A percentile compares a stretch with the other conserved stretches of the same genome.
These are phyloP conservation scores for Diadromus collaris DNA, from an alignment of 2,888 invertebrate species.

Conservation along the genomic window DNA sequence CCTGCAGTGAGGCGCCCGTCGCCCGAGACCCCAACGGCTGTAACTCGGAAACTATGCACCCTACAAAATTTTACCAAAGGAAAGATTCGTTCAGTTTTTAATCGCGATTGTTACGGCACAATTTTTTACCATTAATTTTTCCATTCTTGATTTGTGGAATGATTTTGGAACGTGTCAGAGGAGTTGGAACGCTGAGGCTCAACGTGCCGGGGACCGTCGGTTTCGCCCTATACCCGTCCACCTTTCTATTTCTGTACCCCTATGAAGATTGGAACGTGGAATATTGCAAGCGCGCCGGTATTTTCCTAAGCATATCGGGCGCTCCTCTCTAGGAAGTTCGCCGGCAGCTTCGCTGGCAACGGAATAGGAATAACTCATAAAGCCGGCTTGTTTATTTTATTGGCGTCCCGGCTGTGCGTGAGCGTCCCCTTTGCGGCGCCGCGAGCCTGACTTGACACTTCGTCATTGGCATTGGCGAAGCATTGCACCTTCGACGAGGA, in stretches of 20 bases:
- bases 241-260: conserved; percentile 8
- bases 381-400: conserved; percentile 63
- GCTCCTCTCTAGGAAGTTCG: conserved; percentile 36
- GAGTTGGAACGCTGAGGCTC: background rate
- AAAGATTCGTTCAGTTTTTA: background rate
- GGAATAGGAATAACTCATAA: conserved; percentile 58
- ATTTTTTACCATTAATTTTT: background rate
- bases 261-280: conserved; percentile 1
- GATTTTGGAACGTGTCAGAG: background rate
- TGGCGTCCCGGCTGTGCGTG: conserved; percentile 42
- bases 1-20: background rate
- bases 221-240: background rate
- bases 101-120: background rate
- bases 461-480: background rate
- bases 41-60: background rate
- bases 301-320: conserved; percentile 40
- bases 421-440: conserved; percentile 42
- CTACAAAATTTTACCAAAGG: background rate
- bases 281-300: conserved; percentile 2
- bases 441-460: conserved; percentile 11
- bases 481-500: background rate
- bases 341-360: conserved; percentile 9
- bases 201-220: background rate
- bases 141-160: background rate
- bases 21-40: background rate